Base-by-base conservation (phyloP, 2,113 vertebrate genomes). In the Hydrolagus affinis region DNA sequence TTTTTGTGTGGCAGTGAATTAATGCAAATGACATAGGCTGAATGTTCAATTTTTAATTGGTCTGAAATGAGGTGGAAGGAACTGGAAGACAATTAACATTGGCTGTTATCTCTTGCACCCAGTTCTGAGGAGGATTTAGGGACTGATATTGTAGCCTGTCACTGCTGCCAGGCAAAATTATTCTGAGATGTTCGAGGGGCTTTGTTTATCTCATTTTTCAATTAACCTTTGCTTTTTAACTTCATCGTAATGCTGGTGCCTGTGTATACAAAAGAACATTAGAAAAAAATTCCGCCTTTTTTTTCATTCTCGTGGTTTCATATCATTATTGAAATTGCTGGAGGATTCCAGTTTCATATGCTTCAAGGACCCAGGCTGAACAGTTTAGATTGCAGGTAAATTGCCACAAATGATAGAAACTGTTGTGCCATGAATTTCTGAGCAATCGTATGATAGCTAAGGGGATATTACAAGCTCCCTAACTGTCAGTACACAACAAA, bases 121-220 rank as follows among this genome's bases (percentile, higher is more conserved):
- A 91, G 91, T 95, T 93, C n/a, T 28, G 91, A 93, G 92, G 90
- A 90, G 90, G 89, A 94, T 91, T 93, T 92, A 90, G 88, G 89
- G 88, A 89, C 88, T 64, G 30, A 86, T 90, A 88, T 88, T 91
- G 87, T 70, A 90, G 88, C 71, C 88, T 91, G 90, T 89, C 90
- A 93, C 85, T 87, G 89, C 91, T 94, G 93, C 91, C 90, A 94
- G 91, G 92, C 87, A 88, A 94, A 96, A 95, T 95, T 95, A 91
- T 94, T 93, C 91, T 87, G 91, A 93, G 88, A 92, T 91, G 88
- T 94, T 92, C 88, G 88, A 93, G 87, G 89, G 88, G 88, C 89
- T 94, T 95, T 96, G 94, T 97, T 98, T 97, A 96, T 96, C 95
- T 90, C 90, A 92, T 94, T 97, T 98, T 98, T 97, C 95, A 97